These are phyloP conservation scores for Drosophila nigrodunni DNA, from an alignment of 1,140 invertebrate genomes.

Conservation along the genomic window DNA sequence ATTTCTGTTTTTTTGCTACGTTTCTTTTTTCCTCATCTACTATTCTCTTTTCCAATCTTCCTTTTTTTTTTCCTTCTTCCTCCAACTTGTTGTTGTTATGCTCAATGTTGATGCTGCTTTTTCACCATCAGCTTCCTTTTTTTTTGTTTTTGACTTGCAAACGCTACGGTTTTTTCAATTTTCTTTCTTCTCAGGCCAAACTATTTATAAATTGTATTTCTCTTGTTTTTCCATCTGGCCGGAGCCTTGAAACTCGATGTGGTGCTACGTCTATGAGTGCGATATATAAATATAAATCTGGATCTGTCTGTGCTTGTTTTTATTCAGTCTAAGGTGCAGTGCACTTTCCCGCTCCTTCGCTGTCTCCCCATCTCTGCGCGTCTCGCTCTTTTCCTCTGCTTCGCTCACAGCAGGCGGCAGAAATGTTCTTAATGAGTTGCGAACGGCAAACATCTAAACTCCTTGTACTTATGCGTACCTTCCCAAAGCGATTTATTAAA, in stretches of 20 bases:
- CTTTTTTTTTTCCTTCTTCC: conserved; percentile 1
- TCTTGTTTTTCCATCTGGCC: conserved; percentile 58
- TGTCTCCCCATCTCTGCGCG: not conserved
- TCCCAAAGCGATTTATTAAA: not conserved
- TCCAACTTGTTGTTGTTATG: conserved; percentile 9
- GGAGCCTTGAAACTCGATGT: conserved; percentile 37
- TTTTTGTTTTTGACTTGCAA: conserved; percentile 12
- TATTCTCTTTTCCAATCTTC: not conserved
- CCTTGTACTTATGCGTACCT: not conserved
- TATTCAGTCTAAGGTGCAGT: conserved; percentile 4
- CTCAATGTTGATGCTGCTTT: conserved; percentile 5
- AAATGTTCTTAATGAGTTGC: conserved; percentile 44
- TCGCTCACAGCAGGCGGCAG: conserved; percentile 26
- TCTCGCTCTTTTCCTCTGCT: not conserved
- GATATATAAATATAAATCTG: not conserved
- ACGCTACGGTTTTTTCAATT: conserved; percentile 68
- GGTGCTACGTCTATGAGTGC: conserved; percentile 1
- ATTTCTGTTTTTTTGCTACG: conserved; percentile 67
- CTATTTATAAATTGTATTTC: conserved; percentile 78
- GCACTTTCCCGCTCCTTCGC: not conserved
- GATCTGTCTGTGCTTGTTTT: conserved; percentile 7
- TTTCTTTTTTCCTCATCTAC: conserved; percentile 26
- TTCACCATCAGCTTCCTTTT: not conserved
- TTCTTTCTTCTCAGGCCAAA: conserved; percentile 64
- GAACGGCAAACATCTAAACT: conserved; percentile 19